Conservation (phyloP, 2,113 vertebrate species). For the Malaclemys terrapin region DNA sequence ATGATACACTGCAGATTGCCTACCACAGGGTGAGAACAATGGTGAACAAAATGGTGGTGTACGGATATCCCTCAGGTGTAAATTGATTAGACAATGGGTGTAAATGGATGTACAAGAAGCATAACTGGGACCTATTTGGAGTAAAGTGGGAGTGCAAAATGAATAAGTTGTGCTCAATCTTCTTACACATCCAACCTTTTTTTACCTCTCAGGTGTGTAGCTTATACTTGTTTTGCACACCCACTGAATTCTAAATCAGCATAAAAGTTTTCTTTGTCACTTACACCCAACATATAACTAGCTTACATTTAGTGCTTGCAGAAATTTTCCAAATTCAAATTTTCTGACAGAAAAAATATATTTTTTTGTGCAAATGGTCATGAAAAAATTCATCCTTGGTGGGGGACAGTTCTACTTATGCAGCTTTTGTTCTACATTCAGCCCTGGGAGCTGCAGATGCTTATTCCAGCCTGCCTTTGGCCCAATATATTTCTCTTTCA, state of each 20-base stretch:
- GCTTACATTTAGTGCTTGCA: background rate
- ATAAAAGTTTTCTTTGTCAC: accelerated
- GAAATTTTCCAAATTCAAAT: background rate
- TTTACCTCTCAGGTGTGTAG: background rate
- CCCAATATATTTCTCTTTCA: background rate
- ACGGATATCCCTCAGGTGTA: background rate
- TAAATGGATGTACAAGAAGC: no score
- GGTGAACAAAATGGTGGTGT: background rate
- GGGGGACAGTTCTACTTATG: no score
- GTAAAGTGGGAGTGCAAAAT: no score
- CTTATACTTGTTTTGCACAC: background rate
- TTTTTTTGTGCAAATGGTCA: background rate
- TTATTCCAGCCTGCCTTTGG: background rate
- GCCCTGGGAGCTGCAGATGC: background rate
- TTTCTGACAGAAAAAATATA: background rate
- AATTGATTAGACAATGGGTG: no score
- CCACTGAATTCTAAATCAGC: background rate
- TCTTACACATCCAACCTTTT: background rate
- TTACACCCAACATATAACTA: background rate
- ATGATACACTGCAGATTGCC: background rate
- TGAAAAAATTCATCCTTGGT: no score
- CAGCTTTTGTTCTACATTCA: background rate
- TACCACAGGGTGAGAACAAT: background rate
- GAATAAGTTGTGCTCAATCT: background rate
- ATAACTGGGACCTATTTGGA: no score